These are phyloP conservation scores for Stenolophus ochropezus DNA, from an alignment of 2,888 invertebrate genomes.

Conservation along the genomic window DNA sequence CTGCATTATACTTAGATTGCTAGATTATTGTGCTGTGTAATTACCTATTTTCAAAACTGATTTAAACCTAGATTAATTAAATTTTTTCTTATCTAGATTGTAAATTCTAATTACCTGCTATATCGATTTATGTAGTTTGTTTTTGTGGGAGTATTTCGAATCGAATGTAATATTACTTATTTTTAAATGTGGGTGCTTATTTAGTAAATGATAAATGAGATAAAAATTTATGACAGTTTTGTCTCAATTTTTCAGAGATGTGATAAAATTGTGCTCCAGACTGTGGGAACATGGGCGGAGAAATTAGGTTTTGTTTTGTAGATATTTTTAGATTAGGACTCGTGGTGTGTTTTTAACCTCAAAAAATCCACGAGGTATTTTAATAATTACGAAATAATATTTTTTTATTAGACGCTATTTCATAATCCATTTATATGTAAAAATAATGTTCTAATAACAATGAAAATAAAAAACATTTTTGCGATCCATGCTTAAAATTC, in stretches of 20 bases:
- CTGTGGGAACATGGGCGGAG: constrained; percentile 33
- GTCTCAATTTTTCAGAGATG: constrained; percentile 16
- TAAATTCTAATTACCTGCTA: constrained; percentile 9
- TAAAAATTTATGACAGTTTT: constrained; percentile 12
- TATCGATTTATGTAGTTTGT: constrained; percentile 3
- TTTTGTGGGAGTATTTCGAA: constrained; percentile 28
- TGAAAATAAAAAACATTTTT: background rate
- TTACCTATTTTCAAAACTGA: constrained; percentile 16
- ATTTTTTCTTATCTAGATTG: constrained; percentile 14
- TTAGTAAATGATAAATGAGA: constrained; percentile 33
- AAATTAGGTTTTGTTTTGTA: constrained; percentile 35
- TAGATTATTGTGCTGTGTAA: constrained; percentile 22
- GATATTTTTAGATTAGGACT: constrained; percentile 33
- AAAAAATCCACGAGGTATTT: background rate
- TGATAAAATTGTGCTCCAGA: constrained; percentile 40
- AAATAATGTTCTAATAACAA: background rate
- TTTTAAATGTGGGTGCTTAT: constrained; percentile 42
- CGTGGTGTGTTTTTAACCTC: constrained; percentile 14
- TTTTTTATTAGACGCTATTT: background rate
- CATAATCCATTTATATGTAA: constrained; percentile 6
- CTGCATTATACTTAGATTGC: constrained; percentile 10
- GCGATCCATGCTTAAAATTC: background rate
- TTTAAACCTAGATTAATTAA: constrained; percentile 7
- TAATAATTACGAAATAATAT: background rate
- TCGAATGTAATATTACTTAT: constrained; percentile 10